phyloP scores from a whole-genome alignment of 1,140 invertebrate genomes.

The Neelides sp. region DNA sequence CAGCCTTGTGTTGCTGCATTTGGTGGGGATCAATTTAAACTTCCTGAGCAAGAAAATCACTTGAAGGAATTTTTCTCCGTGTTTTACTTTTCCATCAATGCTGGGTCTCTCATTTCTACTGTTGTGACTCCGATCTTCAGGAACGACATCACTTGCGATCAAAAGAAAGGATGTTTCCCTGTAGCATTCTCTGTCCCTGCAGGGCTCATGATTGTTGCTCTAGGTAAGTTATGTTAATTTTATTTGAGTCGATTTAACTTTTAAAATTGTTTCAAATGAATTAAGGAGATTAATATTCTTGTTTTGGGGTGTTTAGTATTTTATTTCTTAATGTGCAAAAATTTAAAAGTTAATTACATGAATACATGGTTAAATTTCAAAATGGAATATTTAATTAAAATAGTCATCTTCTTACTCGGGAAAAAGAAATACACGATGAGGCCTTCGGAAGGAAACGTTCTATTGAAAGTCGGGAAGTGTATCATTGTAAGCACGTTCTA shows the following conservation, averaged over 20 bases:
- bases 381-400: background rate
- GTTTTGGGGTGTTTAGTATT: slow-evolving; percentile 12
- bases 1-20: slow-evolving; percentile 41
- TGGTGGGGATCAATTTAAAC: slow-evolving; percentile 49
- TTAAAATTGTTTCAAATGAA: background rate
- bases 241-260: background rate
- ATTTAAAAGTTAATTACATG: background rate
- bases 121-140: slow-evolving; percentile 44
- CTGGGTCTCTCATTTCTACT: slow-evolving; percentile 44
- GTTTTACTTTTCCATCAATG: slow-evolving; percentile 48
- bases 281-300: slow-evolving; percentile 29
- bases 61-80: slow-evolving; percentile 45
- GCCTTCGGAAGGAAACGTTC: slow-evolving; percentile 19
- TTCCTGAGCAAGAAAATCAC: slow-evolving; percentile 35
- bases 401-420: slow-evolving; percentile 17
- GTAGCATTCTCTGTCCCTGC: slow-evolving; percentile 49
- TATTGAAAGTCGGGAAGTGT: slow-evolving; percentile 13
- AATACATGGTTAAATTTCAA: background rate
- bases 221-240: slow-evolving; percentile 28
- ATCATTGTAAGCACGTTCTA: slow-evolving; percentile 15
- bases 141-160: slow-evolving; percentile 43
- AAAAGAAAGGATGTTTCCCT: slow-evolving; percentile 42
- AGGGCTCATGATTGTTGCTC: slow-evolving; percentile 38
- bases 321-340: background rate
- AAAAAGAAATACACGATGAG: slow-evolving; percentile 19